Base-by-base conservation (phyloP, 2,888 invertebrate species). In the Eristalis tenax region DNA sequence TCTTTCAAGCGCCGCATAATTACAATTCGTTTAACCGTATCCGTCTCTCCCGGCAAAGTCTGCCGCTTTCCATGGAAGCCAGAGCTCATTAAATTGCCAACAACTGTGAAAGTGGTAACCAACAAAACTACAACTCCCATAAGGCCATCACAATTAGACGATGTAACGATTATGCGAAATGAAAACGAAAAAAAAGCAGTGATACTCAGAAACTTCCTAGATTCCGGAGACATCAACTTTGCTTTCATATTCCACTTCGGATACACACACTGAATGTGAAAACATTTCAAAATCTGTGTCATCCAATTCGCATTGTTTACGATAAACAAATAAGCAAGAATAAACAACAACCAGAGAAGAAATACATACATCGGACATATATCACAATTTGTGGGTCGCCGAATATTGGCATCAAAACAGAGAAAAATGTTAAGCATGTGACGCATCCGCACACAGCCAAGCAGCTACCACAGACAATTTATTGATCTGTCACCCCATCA, bases 401-500 rank as follows among this genome's bases (percentile, higher is more conserved):
- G 74, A 86, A 83, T 70, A 75, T 86, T 61, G 78, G 66, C 83
- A 78, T 74, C 86, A 79, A 86, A 86, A 82, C 74, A 66, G 50
- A 82, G 59, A 18, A 8, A 38, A 59, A 76, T 56, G 4, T 5
- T 1, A 50, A 50, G 8, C 15, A 15, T n/a, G 43, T 6, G 18
- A 50, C 18, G 4, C 18, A 1, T 8, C 0, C 50, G 6, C 18
- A 76, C 35, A 59, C 73, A 77, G 71, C 76, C 64, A 71, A 35
- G 56, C 73, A 71, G 35, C 50, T 70, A 57, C 70, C 70, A 80
- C 40, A 61, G 68, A 26, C 74, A 64, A 63, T 79, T 61, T 23
- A 28, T 59, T 66, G 15, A 11, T 57, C 50, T 75, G 74, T 71
- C 70, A 71, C 66, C 76, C 64, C 75, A 76, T 75, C 68, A 40